Conservation (phyloP, 2,113 vertebrate species). For the Cyphomyrus plagiostoma region DNA sequence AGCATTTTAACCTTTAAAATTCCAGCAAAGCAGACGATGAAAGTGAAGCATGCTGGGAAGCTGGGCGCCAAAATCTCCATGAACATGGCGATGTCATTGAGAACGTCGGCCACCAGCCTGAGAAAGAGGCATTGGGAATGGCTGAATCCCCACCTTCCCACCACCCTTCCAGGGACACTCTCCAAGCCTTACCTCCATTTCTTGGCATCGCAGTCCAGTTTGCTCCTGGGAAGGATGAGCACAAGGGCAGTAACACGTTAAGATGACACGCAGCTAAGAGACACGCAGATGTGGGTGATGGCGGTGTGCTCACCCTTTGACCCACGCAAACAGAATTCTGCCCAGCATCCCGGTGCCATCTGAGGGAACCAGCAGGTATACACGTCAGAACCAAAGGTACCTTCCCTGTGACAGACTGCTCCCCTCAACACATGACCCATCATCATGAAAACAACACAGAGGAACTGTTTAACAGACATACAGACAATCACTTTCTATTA, state of each 20-base stretch:
- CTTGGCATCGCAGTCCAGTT: conserved; percentile 83
- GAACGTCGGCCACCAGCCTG: conserved; percentile 79
- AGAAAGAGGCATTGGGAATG: neutral
- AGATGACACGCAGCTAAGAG: neutral
- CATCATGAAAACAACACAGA: neutral
- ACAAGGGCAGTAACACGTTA: neutral
- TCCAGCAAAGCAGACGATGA: conserved; percentile 70
- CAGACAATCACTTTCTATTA: neutral
- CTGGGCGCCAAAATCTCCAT: conserved; percentile 76
- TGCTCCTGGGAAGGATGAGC: conserved; percentile 58
- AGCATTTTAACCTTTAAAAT: conserved; percentile 69
- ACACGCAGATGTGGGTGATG: neutral
- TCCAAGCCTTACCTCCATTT: conserved; percentile 70
- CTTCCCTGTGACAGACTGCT: neutral
- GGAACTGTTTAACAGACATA: neutral
- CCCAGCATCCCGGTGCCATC: conserved; percentile 83
- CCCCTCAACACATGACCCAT: neutral
- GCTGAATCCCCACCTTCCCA: neutral
- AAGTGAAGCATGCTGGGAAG: conserved; percentile 67
- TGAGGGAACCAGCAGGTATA: conserved; percentile 25
- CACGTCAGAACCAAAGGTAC: neutral
- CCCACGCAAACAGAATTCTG: conserved; percentile 80
- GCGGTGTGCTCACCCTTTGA: conserved; percentile 66
- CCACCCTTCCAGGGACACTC: neutral
- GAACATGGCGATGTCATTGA: conserved; percentile 80